phyloP scores from a whole-genome alignment of 2,113 vertebrate genomes.

The Pica pica region DNA sequence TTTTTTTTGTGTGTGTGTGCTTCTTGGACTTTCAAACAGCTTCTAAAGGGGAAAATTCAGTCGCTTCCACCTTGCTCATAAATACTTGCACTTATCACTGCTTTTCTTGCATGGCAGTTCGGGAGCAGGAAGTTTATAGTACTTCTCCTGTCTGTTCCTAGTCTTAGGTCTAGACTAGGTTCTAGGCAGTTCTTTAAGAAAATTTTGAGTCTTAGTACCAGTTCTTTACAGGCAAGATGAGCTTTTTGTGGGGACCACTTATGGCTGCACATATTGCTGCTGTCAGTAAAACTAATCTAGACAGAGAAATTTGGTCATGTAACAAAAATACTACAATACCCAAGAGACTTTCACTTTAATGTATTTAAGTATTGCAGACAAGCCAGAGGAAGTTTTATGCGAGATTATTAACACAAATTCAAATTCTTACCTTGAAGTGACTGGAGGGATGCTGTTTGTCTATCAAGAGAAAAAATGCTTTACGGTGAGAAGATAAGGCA shows the following conservation, averaged over 20 bases:
- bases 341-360: not conserved
- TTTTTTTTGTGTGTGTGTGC: rapidly evolving
- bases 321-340: not conserved
- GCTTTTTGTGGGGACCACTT: not conserved
- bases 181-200: not conserved
- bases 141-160: not conserved
- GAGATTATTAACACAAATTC: not conserved
- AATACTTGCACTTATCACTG: not conserved
- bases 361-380: not conserved
- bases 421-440: not conserved
- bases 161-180: not conserved
- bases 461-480: not conserved
- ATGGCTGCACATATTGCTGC: not conserved
- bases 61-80: not conserved
- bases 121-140: not conserved
- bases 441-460: not conserved
- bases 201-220: not conserved
- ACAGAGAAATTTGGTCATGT: not conserved
- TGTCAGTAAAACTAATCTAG: not conserved
- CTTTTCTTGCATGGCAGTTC: not conserved
- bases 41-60: not conserved
- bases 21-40: not conserved
- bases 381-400: not conserved
- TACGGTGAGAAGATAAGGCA: not conserved
- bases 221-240: not conserved